These are phyloP conservation scores for Taenaris catops DNA, from an alignment of 2,888 invertebrate species.

Conservation along the genomic window DNA sequence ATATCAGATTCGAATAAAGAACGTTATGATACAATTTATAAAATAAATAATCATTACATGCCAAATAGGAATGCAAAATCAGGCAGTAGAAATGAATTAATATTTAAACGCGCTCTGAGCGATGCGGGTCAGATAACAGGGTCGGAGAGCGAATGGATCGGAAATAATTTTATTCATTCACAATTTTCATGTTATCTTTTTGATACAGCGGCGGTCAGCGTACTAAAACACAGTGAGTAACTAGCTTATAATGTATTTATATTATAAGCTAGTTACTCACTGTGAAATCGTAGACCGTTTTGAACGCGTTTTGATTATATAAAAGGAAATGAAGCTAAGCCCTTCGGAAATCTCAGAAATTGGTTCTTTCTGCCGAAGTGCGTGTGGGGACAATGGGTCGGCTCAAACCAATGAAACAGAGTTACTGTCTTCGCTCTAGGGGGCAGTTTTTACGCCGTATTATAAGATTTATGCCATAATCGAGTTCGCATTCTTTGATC, in stretches of 20 bases:
- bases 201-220: too few species aligned
- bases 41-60: too few species aligned
- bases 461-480: constrained; percentile 62
- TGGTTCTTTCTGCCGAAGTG: constrained; percentile 66
- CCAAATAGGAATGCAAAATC: constrained; percentile 3
- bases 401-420: constrained; percentile 60
- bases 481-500: constrained; percentile 10
- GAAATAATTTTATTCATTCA: constrained; percentile 6
- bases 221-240: too few species aligned
- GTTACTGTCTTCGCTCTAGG: constrained; percentile 56
- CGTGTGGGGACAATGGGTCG: constrained; percentile 70
- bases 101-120: constrained; percentile 6
- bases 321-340: constrained; percentile 78
- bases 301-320: too few species aligned
- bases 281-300: too few species aligned
- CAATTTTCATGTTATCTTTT: constrained; percentile 1
- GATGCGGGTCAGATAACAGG: constrained; percentile 5
- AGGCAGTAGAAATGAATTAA: constrained; percentile 4
- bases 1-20: too few species aligned
- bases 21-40: too few species aligned
- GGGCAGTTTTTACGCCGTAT: constrained; percentile 47
- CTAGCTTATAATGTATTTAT: too few species aligned
- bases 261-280: too few species aligned
- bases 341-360: constrained; percentile 77
- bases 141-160: constrained; percentile 2